Conservation (phyloP, 2,797 vertebrate species). For the Rhincodon typus region DNA sequence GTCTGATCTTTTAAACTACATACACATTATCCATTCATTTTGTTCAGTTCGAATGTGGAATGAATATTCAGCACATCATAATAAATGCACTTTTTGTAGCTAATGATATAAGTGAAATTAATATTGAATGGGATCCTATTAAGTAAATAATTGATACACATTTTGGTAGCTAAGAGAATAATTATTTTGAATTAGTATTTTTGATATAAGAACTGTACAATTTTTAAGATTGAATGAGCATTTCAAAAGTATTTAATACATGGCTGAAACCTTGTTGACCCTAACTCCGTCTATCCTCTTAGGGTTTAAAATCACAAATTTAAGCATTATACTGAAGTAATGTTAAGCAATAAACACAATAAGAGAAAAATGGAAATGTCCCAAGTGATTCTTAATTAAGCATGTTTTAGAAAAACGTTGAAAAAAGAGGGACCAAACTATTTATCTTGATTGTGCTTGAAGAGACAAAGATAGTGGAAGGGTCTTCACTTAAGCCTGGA, state of each 20-base stretch:
- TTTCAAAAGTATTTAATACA: background rate
- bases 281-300: background rate
- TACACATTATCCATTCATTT: background rate
- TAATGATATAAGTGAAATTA: background rate
- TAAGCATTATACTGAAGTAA: background rate
- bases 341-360: too few relatives aligned
- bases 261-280: background rate
- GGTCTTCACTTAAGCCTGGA: too few relatives aligned
- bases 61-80: background rate
- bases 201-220: background rate
- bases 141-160: background rate
- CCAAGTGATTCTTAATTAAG: too few relatives aligned
- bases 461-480: too few relatives aligned
- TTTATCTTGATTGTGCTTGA: too few relatives aligned
- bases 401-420: too few relatives aligned
- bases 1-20: background rate
- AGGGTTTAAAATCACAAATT: background rate
- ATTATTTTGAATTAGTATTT: background rate
- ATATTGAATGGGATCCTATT: background rate
- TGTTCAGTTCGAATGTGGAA: background rate
- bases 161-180: background rate
- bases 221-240: background rate
- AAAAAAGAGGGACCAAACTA: too few relatives aligned
- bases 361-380: background rate
- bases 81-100: background rate